These are phyloP conservation scores for Montifringilla adamsi DNA, from an alignment of 2,113 vertebrate species.

Conservation along the genomic window DNA sequence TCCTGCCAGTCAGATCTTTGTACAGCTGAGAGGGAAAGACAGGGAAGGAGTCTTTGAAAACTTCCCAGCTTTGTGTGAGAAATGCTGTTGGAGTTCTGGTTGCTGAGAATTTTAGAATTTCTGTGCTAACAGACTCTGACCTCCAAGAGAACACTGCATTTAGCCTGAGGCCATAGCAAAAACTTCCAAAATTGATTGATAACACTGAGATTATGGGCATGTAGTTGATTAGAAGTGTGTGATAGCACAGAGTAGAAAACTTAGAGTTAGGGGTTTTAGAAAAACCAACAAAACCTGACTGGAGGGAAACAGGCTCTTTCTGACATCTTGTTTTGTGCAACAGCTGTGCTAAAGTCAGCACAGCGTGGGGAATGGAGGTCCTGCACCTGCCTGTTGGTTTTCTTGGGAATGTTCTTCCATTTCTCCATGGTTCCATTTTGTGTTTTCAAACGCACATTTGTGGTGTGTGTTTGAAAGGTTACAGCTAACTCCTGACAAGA, in stretches of 20 bases:
- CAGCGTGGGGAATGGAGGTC: background rate
- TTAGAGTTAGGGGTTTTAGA: background rate
- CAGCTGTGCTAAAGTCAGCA: background rate
- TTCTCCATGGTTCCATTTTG: background rate
- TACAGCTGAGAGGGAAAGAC: background rate
- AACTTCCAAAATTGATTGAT: background rate
- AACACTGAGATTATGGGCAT: background rate
- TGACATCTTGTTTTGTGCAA: background rate
- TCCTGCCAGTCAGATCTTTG: background rate
- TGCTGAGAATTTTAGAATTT: background rate
- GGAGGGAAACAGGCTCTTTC: background rate
- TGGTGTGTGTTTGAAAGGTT: background rate
- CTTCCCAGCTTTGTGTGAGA: background rate
- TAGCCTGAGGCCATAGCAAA: background rate
- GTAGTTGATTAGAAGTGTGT: background rate
- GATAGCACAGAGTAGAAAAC: background rate
- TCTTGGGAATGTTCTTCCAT: background rate
- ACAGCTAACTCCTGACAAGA: background rate
- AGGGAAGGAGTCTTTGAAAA: background rate
- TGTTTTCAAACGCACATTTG: background rate
- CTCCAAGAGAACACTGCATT: background rate
- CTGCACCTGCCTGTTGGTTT: background rate
- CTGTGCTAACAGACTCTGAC: background rate
- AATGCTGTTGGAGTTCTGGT: background rate
- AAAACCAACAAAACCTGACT: background rate